Evolutionary conservation across 2,113 vertebrate species (phyloP).

Genomic region (Callipepla californica): DNA sequence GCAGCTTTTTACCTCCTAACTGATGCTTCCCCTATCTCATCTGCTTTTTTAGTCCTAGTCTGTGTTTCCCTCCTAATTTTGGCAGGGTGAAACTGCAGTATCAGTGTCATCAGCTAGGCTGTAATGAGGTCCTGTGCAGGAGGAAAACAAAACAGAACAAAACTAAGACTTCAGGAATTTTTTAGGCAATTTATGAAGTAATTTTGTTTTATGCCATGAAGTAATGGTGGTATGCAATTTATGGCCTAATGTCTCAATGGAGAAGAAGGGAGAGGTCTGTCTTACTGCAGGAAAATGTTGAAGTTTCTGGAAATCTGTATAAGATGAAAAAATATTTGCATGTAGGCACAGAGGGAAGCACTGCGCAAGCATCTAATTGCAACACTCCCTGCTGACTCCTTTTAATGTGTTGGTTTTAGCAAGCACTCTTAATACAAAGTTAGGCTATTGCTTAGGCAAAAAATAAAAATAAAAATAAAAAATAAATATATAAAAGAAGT

Average conservation of each 20-base stretch:
- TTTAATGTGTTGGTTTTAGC: slow-evolving; percentile 73
- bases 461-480: neutral
- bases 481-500: neutral
- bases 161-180: neutral
- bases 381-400: slow-evolving; percentile 70
- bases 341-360: slow-evolving; percentile 57
- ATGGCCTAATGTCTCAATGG: neutral
- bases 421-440: slow-evolving; percentile 69
- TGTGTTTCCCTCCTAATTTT: neutral
- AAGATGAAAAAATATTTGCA: slow-evolving; percentile 50
- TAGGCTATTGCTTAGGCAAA: slow-evolving; percentile 53
- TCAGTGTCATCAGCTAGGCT: neutral
- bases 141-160: neutral
- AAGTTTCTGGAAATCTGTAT: slow-evolving; percentile 25
- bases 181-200: neutral
- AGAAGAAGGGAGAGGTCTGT: neutral
- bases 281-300: neutral
- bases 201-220: neutral
- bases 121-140: neutral
- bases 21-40: neutral
- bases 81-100: neutral
- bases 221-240: neutral
- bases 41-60: neutral
- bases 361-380: slow-evolving; percentile 63
- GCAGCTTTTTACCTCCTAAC: neutral